Evolutionary conservation across 2,888 invertebrate genomes (phyloP).

Genomic region (Lottia gigantea): DNA sequence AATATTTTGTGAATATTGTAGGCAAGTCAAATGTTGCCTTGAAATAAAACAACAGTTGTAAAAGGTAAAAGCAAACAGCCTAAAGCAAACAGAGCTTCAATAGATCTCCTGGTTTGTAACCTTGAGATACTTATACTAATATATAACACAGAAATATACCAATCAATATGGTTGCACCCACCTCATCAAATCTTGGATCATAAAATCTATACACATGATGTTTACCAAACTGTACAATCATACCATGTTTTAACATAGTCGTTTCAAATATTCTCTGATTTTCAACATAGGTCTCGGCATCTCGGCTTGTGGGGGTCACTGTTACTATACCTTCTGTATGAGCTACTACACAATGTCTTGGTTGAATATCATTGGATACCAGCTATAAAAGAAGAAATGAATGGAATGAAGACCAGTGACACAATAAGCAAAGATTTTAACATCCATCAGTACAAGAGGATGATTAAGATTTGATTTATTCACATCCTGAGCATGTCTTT

Average conservation of each 20-base stretch:
- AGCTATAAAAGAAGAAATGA: constrained; percentile 68
- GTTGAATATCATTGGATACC: constrained; percentile 90
- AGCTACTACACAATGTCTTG: constrained; percentile 94
- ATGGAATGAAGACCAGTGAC: background rate
- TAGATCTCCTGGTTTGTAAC: too few species aligned
- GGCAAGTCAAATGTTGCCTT: too few species aligned
- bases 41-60: too few species aligned
- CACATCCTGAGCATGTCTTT: too few species aligned
- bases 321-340: constrained; percentile 90
- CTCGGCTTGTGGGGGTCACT: constrained; percentile 91
- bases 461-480: too few species aligned
- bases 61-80: too few species aligned
- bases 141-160: too few species aligned
- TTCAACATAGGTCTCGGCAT: constrained; percentile 95
- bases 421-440: too few species aligned
- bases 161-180: constrained; percentile 17
- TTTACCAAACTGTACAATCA: constrained; percentile 71
- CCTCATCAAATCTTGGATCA: constrained; percentile 66
- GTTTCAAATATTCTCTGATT: constrained; percentile 92
- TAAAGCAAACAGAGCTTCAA: too few species aligned
- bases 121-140: too few species aligned
- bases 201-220: constrained; percentile 71
- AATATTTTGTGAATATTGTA: too few species aligned
- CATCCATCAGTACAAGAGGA: too few species aligned
- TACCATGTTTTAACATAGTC: constrained; percentile 80